Percentiles rank a stretch among this genome's conserved stretches.
These are phyloP conservation scores for Bimastos eiseni DNA, from an alignment of 2,888 invertebrate species.

Conservation along the genomic window DNA sequence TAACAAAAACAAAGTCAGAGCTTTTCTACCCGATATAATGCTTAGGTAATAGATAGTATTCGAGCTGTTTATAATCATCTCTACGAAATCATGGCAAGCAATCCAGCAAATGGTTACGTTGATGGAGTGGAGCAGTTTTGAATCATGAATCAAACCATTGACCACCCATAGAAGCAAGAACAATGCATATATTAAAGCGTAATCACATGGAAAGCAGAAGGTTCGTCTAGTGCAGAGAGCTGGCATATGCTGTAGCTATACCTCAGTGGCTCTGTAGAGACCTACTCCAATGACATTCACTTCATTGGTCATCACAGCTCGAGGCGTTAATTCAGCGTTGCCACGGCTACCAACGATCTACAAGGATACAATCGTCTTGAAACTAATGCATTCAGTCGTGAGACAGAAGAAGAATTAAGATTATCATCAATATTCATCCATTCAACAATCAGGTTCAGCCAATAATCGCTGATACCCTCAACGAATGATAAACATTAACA, in stretches of 20 bases:
- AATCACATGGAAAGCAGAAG: no score
- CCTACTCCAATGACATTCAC: constrained; percentile 33
- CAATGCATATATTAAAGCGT: no score
- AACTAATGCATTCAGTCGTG: background rate
- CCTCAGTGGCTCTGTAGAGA: constrained; percentile 27
- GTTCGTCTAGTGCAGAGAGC: background rate
- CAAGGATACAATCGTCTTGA: background rate
- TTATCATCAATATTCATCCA: no score
- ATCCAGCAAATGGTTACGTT: no score
- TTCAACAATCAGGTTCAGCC: no score
- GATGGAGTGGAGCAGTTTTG: no score
- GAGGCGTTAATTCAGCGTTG: constrained; percentile 50
- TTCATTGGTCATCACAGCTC: constrained; percentile 39
- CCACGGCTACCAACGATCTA: constrained; percentile 64
- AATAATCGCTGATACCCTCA: background rate
- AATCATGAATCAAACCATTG: no score
- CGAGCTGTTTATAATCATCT: no score
- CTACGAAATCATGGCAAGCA: no score
- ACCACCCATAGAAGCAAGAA: no score
- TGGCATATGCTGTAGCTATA: background rate
- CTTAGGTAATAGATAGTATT: no score
- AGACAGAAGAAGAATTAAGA: background rate
- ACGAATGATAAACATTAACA: background rate
- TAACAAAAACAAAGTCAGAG: background rate
- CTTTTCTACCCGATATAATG: no score